Base-by-base conservation (phyloP, 2,888 invertebrate genomes). In the Eurytoma adleriae region DNA sequence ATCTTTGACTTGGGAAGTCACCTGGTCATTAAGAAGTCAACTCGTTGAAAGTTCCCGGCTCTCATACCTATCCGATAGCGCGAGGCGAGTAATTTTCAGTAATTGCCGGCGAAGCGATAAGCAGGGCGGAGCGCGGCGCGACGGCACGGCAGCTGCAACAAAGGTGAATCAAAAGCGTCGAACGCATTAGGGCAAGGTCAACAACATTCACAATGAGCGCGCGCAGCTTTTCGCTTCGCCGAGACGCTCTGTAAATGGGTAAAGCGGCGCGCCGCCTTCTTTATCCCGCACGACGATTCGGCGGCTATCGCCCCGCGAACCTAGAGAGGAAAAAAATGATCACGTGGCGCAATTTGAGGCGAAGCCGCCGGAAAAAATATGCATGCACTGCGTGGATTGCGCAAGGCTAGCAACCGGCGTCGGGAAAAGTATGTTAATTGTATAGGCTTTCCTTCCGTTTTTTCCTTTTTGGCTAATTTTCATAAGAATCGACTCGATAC, bases 161-260 rank as follows among this genome's bases (percentile, higher is more conserved):
- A 64, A 14, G 10, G 40, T 12, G 40, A 40, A 50, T 12, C 20
- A 67, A 67, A 24, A 62, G 4, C 24, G 27, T 62, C 14, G 16
- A n/a, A 14, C 14, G 62, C 13, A 50, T 13, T n/a, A 27, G 70
- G 12, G 64, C 87, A 87, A 87, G 87, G 87, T 84, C 82, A 87
- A 85, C 87, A 86, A 86, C 87, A 87, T 86, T 87, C 86, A 84
- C 86, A 57, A 18, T 67, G 75, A 30, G 68, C 18, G 40, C 64
- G 66, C 48, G 50, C 52, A 13, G 27, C 13, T 62, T 72, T 52
- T 50, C 30, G 72, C 69, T 13, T 62, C 62, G 54, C 67, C 54
- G 67, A 52, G 13, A 10, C 68, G 54, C 40, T 40, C 24, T 24
- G 24, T 24, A 24, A 24, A 24, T 24, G 24, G 24, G 2, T 24